Percentiles rank a stretch among this genome's conserved stretches.
phyloP scores from a whole-genome alignment of 2,113 vertebrate genomes.

The Rostratula benghalensis region DNA sequence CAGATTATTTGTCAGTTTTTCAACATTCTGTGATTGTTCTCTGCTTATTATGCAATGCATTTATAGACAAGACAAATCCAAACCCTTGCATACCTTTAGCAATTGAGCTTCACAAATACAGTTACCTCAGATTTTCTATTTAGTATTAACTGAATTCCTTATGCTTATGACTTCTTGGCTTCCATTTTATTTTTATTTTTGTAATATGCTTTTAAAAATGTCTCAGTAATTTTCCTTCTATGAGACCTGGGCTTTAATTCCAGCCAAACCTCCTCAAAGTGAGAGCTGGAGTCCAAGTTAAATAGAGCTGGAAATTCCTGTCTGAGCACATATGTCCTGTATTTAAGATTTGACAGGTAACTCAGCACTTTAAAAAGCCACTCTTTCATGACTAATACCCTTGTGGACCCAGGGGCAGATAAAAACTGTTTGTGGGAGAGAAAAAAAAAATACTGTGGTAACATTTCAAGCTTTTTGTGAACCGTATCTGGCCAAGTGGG shows the following conservation, averaged over 20 bases:
- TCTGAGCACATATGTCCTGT: not conserved
- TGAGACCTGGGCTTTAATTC: not conserved
- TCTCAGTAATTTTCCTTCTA: not conserved
- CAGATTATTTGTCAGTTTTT: not conserved
- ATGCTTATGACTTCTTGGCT: not conserved
- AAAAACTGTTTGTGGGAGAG: not conserved
- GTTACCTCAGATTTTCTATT: not conserved
- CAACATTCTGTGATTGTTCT: not conserved
- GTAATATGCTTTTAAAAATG: not conserved
- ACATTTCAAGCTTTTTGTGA: conserved; percentile 7
- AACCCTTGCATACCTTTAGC: not conserved
- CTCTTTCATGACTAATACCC: conserved; percentile 32
- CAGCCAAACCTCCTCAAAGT: not conserved
- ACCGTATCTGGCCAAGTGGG: not conserved
- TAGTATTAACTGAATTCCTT: not conserved
- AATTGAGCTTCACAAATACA: not conserved
- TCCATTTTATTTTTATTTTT: not conserved
- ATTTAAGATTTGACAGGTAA: conserved; percentile 40
- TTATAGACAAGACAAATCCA: not conserved
- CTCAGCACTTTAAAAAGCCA: not conserved
- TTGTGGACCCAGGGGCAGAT: not conserved
- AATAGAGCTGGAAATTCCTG: conserved; percentile 4
- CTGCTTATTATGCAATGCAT: not conserved
- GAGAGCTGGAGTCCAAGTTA: not conserved
- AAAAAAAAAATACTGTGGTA: not conserved